phyloP scores from a whole-genome alignment of 2,797 vertebrate species.

The Micrastur ruficollis region DNA sequence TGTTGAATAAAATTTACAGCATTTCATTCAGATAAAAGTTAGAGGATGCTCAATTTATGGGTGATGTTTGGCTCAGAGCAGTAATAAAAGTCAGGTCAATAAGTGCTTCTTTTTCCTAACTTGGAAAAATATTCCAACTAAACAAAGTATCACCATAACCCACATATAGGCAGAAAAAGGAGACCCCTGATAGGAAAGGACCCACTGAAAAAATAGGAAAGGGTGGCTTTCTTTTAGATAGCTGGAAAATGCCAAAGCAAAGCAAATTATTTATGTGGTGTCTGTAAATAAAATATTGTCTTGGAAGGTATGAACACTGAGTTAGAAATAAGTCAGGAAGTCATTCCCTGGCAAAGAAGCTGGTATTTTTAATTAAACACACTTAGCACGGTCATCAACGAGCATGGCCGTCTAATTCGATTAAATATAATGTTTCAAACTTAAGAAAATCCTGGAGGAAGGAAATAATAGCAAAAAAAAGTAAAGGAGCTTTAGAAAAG shows the following conservation, averaged over 20 bases:
- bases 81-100: slow-evolving; percentile 57
- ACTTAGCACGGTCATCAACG: not conserved
- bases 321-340: not conserved
- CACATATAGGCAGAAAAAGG: not conserved
- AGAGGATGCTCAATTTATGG: slow-evolving; percentile 50
- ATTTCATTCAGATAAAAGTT: slow-evolving; percentile 52
- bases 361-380: not conserved
- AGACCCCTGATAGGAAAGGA: not conserved
- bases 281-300: slow-evolving; percentile 21
- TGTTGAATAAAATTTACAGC: slow-evolving; percentile 59
- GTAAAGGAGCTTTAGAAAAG: not conserved
- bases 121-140: slow-evolving; percentile 3
- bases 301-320: not conserved
- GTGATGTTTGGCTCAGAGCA: slow-evolving; percentile 39
- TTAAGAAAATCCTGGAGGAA: not conserved
- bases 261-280: not conserved
- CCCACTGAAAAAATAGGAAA: not conserved
- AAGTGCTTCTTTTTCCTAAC: slow-evolving; percentile 30
- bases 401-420: not conserved
- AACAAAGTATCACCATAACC: not conserved
- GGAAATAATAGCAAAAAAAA: not conserved
- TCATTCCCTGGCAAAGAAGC: not conserved
- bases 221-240: not conserved
- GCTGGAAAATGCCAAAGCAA: not conserved
- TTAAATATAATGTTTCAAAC: not conserved